Base-by-base conservation (phyloP, 2,888 invertebrate species). In the Dolichopus griseipennis region DNA sequence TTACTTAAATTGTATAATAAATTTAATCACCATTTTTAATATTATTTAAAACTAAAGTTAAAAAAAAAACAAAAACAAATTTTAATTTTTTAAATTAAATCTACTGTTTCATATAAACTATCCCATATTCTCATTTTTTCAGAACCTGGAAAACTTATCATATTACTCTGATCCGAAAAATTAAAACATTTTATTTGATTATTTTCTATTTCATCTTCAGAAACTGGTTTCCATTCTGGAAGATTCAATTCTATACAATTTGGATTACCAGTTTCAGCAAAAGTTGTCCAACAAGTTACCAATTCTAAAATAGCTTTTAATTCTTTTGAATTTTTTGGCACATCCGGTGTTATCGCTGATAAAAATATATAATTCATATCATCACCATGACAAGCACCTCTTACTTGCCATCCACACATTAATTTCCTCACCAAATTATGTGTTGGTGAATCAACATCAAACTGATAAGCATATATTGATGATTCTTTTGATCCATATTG, bases 391-490 rank as follows among this genome's bases (percentile, higher is more conserved):
- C 79, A 76, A 0, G 75, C 76, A 12, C 81, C 81, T 0, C 75
- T 73, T 27, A 78, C 67, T 52, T 75, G 72, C 6, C 73, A 72
- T 15, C 78, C 80, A 43, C 78, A 78, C 21, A 70, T 69, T 10
- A 70, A 22, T 9, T 68, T 69, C 65, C 70, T 70, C 0, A 69
- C 65, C 18, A 72, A 63, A 69, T 73, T 74, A 43, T 68, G 69
- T 4, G 69, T 68, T 37, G 69, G 69, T 43, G 69, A 69, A 71
- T 81, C 81, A 69, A 80, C 78, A 69, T 80, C 80, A 68, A 81
- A 81, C 41, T 81, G 78, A 70, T 81, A 81, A 4, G 80, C 73
- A 69, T 75, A 81, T 4, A 81, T 81, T 20, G 79, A 76, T 0
- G 77, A 62, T 22, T 62, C 22, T 22, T 21, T 21, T 10, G 62